Percentiles rank a stretch among this genome's conserved stretches.
phyloP scores from a whole-genome alignment of 2,888 invertebrate species.

The Macrophya alboannulata region DNA sequence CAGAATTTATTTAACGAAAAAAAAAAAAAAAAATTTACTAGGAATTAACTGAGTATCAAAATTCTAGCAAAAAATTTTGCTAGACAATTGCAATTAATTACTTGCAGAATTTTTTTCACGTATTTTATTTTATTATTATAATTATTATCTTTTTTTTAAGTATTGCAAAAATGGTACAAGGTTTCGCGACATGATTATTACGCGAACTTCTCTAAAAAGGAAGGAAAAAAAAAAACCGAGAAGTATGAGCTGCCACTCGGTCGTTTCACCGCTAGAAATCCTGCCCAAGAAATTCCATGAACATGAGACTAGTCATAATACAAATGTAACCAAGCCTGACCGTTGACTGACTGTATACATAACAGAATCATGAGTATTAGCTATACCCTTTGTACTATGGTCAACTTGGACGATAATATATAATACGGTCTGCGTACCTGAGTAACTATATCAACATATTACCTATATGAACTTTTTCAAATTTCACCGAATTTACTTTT shows the following conservation, averaged over 20 bases:
- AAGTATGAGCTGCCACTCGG: neutral
- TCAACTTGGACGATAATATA: neutral
- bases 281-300: slow-evolving; percentile 4
- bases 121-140: neutral
- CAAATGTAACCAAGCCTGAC: slow-evolving; percentile 37
- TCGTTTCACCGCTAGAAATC: slow-evolving; percentile 19
- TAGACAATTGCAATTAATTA: too few species aligned
- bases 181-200: neutral
- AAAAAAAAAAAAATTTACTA: neutral
- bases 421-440: neutral
- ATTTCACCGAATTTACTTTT: neutral
- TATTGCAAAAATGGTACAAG: neutral
- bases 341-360: slow-evolving; percentile 19
- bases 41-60: neutral
- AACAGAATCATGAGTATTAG: neutral
- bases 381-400: neutral
- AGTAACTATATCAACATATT: neutral
- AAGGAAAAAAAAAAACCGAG: neutral
- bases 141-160: neutral
- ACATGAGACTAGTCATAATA: slow-evolving; percentile 29
- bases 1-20: neutral
- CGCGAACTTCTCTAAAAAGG: neutral
- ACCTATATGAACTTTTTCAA: neutral
- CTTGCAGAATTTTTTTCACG: too few species aligned
- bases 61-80: too few species aligned